Evolutionary conservation across 2,113 vertebrate genomes (phyloP).

Genomic region (Thermophis baileyi): DNA sequence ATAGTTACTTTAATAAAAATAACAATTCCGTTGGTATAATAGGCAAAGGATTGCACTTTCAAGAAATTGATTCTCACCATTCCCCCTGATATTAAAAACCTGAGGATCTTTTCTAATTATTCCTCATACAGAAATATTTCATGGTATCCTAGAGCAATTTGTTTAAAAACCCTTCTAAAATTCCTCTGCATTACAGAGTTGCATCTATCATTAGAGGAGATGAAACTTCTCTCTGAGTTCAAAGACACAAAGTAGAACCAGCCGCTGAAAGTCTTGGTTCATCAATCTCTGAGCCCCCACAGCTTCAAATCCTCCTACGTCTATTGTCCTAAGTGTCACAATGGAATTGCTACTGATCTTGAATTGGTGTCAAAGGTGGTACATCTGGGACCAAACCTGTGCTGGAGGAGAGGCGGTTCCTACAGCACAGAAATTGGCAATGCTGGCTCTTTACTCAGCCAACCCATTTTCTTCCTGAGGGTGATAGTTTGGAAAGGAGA

Average conservation of each 20-base stretch:
- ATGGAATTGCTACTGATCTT: not conserved
- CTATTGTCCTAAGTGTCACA: not conserved
- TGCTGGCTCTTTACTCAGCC: not conserved
- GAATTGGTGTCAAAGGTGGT: not conserved
- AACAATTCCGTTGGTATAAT: not conserved
- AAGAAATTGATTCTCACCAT: not conserved
- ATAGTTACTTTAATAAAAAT: not conserved
- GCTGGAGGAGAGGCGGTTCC: not conserved
- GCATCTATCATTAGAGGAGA: not conserved
- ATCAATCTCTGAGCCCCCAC: not conserved
- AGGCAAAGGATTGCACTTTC: not conserved
- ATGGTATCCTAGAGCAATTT: not conserved
- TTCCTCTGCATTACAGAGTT: not conserved
- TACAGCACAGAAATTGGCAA: not conserved
- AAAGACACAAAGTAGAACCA: not conserved
- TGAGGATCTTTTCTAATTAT: not conserved
- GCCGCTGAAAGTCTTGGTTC: not conserved
- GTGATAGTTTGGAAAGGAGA: not conserved
- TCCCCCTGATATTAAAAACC: not conserved
- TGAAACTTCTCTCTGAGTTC: not conserved
- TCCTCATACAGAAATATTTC: not conserved
- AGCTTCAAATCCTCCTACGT: not conserved
- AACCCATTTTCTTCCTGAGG: not conserved
- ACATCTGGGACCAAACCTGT: not conserved
- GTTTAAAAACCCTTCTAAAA: not conserved